These are phyloP conservation scores for Hirtodrosophila duncani DNA, from an alignment of 2,888 invertebrate species.

Conservation along the genomic window DNA sequence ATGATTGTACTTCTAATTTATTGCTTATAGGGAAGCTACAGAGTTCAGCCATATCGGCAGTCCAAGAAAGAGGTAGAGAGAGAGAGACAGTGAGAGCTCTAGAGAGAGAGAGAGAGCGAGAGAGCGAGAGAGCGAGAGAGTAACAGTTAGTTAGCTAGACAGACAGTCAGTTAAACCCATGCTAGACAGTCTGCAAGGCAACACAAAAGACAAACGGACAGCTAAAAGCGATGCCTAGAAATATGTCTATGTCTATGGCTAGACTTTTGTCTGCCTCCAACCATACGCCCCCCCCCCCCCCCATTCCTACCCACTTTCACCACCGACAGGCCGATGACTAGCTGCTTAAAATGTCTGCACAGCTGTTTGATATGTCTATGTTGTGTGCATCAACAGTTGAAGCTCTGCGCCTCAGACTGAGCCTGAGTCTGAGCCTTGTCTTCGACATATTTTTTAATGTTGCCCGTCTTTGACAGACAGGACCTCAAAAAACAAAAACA, in stretches of 20 bases:
- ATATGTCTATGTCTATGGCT: constrained; percentile 5
- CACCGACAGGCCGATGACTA: constrained; percentile 59
- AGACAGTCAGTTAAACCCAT: constrained; percentile 37
- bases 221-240: constrained; percentile 1
- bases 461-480: constrained; percentile 43
- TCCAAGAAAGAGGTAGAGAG: constrained; percentile 8
- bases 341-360: constrained; percentile 70
- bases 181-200: constrained; percentile 32
- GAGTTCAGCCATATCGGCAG: too few species aligned
- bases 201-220: constrained; percentile 12
- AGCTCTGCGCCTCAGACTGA: too few species aligned
- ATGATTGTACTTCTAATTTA: too few species aligned
- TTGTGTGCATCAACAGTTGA: constrained; percentile 62
- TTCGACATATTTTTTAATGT: constrained; percentile 57
- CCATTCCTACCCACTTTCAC: constrained; percentile 21
- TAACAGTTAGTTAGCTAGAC: constrained; percentile 4
- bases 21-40: too few species aligned
- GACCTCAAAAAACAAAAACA: too few species aligned
- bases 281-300: not conserved
- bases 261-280: not conserved
- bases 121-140: not conserved
- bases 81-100: not conserved
- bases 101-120: not conserved
- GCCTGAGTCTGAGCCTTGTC: too few species aligned
- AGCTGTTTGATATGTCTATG: constrained; percentile 51